Conservation (phyloP, 2,888 invertebrate genomes). For the Pseudococcus viburni region DNA sequence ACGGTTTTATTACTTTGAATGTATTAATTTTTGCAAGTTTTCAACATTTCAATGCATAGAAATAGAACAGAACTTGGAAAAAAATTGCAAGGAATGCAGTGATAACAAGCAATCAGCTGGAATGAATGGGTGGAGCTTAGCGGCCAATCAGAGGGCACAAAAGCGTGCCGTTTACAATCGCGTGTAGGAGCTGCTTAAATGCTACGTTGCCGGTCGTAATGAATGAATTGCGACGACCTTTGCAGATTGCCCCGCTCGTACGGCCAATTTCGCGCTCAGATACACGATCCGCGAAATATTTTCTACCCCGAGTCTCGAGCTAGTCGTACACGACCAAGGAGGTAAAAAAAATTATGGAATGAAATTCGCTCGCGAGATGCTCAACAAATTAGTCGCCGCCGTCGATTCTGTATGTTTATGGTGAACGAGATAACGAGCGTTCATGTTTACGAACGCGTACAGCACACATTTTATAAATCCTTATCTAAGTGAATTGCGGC, state of each 20-base stretch:
- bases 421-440: conserved; percentile 51
- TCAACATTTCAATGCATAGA: too few species aligned
- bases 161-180: too few species aligned
- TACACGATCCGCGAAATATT: conserved; percentile 43
- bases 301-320: neutral
- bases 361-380: conserved; percentile 18
- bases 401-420: neutral
- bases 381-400: conserved; percentile 45
- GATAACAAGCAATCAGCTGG: too few species aligned
- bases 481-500: conserved; percentile 63
- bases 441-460: conserved; percentile 54
- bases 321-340: neutral
- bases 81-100: too few species aligned
- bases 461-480: conserved; percentile 61
- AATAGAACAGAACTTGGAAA: too few species aligned
- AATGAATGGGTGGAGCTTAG: too few species aligned
- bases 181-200: too few species aligned
- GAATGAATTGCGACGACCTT: conserved; percentile 49
- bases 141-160: too few species aligned
- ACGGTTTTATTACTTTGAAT: too few species aligned
- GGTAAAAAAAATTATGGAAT: neutral
- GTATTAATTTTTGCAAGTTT: too few species aligned
- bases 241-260: neutral
- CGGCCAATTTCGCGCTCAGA: neutral
- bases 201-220: conserved; percentile 9